Evolutionary conservation across 2,797 vertebrate species (phyloP).

Genomic region (Masticophis lateralis): DNA sequence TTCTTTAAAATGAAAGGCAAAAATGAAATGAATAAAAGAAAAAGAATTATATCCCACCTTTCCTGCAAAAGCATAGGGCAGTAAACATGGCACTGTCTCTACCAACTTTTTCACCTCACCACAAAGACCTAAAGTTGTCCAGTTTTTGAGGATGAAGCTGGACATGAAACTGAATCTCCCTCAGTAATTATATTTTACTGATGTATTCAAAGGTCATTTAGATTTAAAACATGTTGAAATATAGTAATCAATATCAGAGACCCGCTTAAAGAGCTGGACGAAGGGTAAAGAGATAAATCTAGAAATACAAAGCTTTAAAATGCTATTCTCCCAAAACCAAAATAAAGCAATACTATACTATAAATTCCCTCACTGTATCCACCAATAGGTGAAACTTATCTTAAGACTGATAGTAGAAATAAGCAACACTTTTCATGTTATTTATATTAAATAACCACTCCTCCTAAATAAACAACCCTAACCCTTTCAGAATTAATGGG

Average conservation of each 20-base stretch:
- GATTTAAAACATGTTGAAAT: not conserved
- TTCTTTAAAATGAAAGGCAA: not conserved
- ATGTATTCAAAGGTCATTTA: not conserved
- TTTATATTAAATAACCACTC: not conserved
- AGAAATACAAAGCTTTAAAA: not conserved
- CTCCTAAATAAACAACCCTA: not conserved
- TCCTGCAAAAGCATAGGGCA: not conserved
- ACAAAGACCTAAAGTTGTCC: not conserved
- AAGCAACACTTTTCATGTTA: not conserved
- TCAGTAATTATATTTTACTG: not conserved
- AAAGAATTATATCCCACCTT: not conserved
- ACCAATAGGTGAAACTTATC: not conserved
- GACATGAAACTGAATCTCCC: not conserved
- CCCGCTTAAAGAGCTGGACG: not conserved
- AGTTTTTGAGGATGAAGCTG: not conserved
- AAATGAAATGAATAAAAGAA: not conserved
- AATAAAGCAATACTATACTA: not conserved
- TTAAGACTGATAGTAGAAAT: not conserved
- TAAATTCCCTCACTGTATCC: not conserved
- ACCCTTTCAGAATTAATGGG: not conserved
- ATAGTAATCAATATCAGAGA: not conserved
- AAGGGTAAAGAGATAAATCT: not conserved
- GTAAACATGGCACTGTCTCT: not conserved
- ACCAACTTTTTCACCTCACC: not conserved
- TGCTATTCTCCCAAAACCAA: not conserved